phyloP scores from a whole-genome alignment of 2,888 invertebrate species.

The Urechis unicinctus region DNA sequence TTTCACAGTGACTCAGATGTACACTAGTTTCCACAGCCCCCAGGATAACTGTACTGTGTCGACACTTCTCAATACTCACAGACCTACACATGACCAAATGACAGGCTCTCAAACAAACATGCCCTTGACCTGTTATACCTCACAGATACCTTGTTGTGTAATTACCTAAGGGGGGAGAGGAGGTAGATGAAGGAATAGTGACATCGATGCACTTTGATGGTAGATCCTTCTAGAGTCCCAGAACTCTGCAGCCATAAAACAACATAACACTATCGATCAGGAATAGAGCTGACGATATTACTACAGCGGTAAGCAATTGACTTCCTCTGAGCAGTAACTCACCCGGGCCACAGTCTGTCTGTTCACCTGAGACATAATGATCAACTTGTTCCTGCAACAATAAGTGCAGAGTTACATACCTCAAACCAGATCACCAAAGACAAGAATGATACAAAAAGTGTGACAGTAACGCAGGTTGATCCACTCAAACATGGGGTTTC shows the following conservation, averaged over 20 bases:
- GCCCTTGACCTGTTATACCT: too few relatives aligned
- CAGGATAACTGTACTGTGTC: constrained; percentile 48
- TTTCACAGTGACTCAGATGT: constrained; percentile 48
- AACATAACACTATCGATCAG: too few relatives aligned
- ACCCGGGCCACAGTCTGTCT: constrained; percentile 47
- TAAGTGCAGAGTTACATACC: neutral
- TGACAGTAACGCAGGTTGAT: too few relatives aligned
- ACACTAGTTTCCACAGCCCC: constrained; percentile 50
- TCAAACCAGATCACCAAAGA: too few relatives aligned
- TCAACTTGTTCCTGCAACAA: constrained; percentile 43
- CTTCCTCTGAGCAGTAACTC: constrained; percentile 20
- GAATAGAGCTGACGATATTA: too few relatives aligned
- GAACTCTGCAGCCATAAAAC: constrained; percentile 36
- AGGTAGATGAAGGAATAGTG: constrained; percentile 47
- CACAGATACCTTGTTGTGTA: too few relatives aligned
- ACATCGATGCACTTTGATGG: constrained; percentile 47
- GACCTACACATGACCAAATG: too few relatives aligned
- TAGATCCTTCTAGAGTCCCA: constrained; percentile 44
- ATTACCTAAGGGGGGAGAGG: constrained; percentile 44
- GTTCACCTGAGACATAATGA: constrained; percentile 48
- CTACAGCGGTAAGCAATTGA: neutral
- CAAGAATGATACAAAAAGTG: too few relatives aligned
- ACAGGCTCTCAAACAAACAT: too few relatives aligned
- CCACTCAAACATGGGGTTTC: too few relatives aligned
- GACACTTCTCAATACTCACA: constrained; percentile 49